Evolutionary conservation across 2,888 invertebrate genomes (phyloP), one percentile per base, ranked within the genome.

Genomic region (Drosophila melanosoma): DNA sequence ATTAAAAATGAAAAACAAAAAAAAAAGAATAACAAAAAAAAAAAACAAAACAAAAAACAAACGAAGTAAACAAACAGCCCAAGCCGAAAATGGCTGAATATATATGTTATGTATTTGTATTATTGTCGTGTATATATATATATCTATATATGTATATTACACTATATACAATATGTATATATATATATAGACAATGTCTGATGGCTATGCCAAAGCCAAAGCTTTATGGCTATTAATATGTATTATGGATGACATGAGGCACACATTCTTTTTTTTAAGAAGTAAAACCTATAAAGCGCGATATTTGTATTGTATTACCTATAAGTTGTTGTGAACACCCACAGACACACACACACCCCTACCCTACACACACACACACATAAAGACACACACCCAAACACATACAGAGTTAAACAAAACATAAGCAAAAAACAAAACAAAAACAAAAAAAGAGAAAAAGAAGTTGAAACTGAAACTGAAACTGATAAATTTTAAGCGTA

Each of bases 211-310:
- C 70, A 67, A 67, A 48, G 53, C 64, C 78, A 61, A 68, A 74
- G 65, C 65, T 59, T 66, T 75, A 89, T 84, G 83, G 87, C 83
- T 72, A 86, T 49, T 36, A 66, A 69, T 71, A 84, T 83, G 83
- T 89, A 87, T 83, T 91, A 92, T 91, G 91, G 92, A 92, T 92
- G 92, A 91, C 67, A 91, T 92, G 91, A 91, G 92, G 91, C 91
- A 91, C 78, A 91, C 86, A 89, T 90, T 90, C 88, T 86, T 79
- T 87, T 85, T 86, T 83, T 84, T 64, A 81, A 79, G 79, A 84
- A 87, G 78, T 69, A 74, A 84, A 87, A 81, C 67, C 81, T 85
- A 75, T 74, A 84, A 74, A 81, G 72, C 77, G 87, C 84, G 84
- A 87, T 89, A 87, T 84, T 84, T 84, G 84, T 84, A 87, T 84